phyloP scores from a whole-genome alignment of 2,113 vertebrate genomes.

The Sorex fumeus region DNA sequence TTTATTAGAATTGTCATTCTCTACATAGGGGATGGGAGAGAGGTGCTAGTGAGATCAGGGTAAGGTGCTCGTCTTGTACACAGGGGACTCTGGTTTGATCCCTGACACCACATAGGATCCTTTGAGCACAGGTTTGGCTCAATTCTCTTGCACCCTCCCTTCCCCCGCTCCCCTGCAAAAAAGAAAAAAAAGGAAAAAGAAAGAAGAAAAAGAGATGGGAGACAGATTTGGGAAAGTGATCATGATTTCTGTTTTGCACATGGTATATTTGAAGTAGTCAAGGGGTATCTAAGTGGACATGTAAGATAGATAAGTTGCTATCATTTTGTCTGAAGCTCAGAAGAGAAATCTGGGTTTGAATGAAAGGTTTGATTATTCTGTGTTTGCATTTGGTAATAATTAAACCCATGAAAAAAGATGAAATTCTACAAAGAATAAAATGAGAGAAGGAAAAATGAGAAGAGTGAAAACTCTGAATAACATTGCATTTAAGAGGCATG shows the following conservation, averaged over 20 bases:
- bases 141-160: too few species aligned
- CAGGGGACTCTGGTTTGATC: too few species aligned
- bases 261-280: conserved; percentile 42
- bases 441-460: not conserved
- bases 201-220: too few species aligned
- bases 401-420: conserved; percentile 12
- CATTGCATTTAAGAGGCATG: conserved; percentile 3
- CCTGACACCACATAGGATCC: too few species aligned
- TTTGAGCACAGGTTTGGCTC: too few species aligned
- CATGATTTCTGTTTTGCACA: not conserved
- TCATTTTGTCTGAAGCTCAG: not conserved
- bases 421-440: not conserved
- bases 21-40: not conserved
- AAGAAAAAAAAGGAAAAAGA: too few species aligned
- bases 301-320: not conserved
- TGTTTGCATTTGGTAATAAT: conserved; percentile 9
- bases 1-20: conserved; percentile 10
- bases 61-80: too few species aligned
- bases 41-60: not conserved
- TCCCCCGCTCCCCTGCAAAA: too few species aligned
- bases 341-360: not conserved
- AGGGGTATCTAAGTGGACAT: not conserved
- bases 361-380: not conserved
- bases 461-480: conserved; percentile 10
- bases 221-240: not conserved